Base-by-base conservation (phyloP, 2,797 vertebrate genomes). In the Malurus splendens region DNA sequence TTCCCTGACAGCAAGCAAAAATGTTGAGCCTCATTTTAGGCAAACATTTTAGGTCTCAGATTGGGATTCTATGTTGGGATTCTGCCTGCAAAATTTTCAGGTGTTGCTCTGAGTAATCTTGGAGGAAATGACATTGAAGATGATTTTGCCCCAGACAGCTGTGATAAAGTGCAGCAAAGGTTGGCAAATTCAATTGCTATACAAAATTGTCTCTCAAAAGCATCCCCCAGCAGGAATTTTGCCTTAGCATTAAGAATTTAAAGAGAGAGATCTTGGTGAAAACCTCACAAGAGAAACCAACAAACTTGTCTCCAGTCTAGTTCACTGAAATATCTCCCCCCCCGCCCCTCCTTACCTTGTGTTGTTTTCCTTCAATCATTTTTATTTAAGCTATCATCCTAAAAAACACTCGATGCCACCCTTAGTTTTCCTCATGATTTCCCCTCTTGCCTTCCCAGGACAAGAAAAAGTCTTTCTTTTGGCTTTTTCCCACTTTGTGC, bases 381-480 rank as follows among this genome's bases (percentile, higher is more conserved):
- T 81, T 74, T 28, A 33, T 67, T 66, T 89, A 70, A 86, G 8
- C 14, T 62, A 2, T 38, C 71, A 50, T 50, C 44, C 61, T 73
- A 66, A 81, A 89, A 94, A 38, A 0, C 48, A 23, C 33, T 9
- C 41, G 45, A 28, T 17, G 7, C 27, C 76, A 62, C 55, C 82
- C 75, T 89, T 87, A 41, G 91, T 78, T 93, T 91, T 85, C 94
- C 79, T 96, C 87, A 95, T 90, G 62, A 42, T 96, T 92, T 96
- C 95, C 93, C 93, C 83, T 96, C 94, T 96, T 96, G 90, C 96
- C 91, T 96, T 96, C 94, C 94, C 93, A 96, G 96, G 96, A 96
- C 94, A 96, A 96, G 94, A 96, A 95, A 96, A 96, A 88, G 94
- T 95, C 93, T 94, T 95, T 96, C 73, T 96, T 96, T 96, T 96